Evolutionary conservation across 2,888 invertebrate genomes (phyloP).

Genomic region (Sympetrum striolatum): DNA sequence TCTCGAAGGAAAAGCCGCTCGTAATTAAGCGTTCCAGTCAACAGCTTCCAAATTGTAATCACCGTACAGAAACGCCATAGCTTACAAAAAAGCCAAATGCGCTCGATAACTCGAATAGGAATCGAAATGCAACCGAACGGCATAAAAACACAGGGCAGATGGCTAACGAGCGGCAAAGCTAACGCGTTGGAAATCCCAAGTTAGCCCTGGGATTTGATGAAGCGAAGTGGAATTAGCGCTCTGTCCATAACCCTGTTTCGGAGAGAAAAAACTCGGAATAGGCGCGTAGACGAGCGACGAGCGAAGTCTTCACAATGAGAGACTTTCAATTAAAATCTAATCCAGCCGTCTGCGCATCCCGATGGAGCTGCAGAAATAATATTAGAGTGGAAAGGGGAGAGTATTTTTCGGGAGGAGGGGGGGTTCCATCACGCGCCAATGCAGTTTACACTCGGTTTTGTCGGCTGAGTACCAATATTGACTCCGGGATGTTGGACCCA

Average conservation of each 20-base stretch:
- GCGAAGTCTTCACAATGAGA: background rate
- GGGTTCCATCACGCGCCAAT: slow-evolving; percentile 12
- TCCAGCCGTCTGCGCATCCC: background rate
- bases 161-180: no score
- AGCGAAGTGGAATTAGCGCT: no score
- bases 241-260: background rate
- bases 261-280: background rate
- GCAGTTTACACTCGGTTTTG: slow-evolving; percentile 39
- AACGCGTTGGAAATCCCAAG: no score
- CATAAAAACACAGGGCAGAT: no score
- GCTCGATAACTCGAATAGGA: no score
- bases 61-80: no score
- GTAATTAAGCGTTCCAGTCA: no score
- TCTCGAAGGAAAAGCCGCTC: no score
- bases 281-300: background rate
- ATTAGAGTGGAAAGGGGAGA: background rate
- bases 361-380: background rate
- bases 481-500: slow-evolving; percentile 33
- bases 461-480: slow-evolving; percentile 39
- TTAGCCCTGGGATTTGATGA: no score
- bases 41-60: no score
- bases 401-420: background rate
- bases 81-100: no score
- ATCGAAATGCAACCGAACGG: no score
- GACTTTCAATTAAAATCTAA: background rate